phyloP scores from a whole-genome alignment of 2,888 invertebrate species.

The Patella ulyssiponensis region DNA sequence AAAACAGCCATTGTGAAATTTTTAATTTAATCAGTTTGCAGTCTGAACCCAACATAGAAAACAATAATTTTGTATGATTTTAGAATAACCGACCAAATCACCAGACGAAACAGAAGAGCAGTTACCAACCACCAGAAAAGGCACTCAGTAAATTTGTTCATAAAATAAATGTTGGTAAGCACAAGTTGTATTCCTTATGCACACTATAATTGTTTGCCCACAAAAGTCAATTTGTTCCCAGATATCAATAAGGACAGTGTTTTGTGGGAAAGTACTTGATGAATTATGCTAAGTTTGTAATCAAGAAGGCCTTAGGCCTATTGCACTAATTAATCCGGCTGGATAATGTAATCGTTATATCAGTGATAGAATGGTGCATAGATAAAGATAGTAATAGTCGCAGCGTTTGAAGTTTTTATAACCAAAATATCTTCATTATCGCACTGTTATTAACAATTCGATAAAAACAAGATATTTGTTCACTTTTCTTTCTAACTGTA shows the following conservation, averaged over 20 bases:
- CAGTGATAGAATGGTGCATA: constrained; percentile 1
- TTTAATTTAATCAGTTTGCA: too few relatives aligned
- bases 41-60: too few relatives aligned
- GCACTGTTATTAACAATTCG: neutral
- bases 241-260: too few relatives aligned
- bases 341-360: neutral
- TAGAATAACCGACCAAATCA: constrained; percentile 30
- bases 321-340: constrained; percentile 6
- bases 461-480: too few relatives aligned
- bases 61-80: neutral
- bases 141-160: constrained; percentile 83
- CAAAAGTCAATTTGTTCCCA: too few relatives aligned
- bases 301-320: too few relatives aligned
- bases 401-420: neutral
- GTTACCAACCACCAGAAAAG: constrained; percentile 84
- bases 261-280: too few relatives aligned
- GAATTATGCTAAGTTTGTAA: too few relatives aligned
- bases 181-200: neutral
- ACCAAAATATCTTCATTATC: neutral
- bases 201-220: too few relatives aligned
- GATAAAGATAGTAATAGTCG: neutral
- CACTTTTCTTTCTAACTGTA: too few relatives aligned
- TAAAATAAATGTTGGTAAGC: constrained; percentile 83
- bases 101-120: constrained; percentile 29
- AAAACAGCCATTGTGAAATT: too few relatives aligned